A percentile compares a stretch with the other conserved stretches of the same genome.
phyloP scores from a whole-genome alignment of 1,140 invertebrate genomes.

The Halesus radiatus region DNA sequence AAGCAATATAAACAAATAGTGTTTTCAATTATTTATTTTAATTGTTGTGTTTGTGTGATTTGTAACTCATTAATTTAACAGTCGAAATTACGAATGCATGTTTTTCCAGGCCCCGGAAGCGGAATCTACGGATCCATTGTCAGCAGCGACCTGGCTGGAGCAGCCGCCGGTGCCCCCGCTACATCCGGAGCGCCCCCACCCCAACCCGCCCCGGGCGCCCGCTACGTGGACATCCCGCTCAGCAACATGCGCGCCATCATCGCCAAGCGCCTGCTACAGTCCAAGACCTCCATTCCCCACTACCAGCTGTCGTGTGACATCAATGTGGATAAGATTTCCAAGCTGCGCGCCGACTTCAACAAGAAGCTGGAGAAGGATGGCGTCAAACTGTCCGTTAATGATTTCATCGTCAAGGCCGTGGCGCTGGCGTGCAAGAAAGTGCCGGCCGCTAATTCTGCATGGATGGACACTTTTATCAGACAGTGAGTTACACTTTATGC shows the following conservation, averaged over 20 bases:
- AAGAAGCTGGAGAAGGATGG: constrained; percentile 86
- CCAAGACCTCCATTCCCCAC: constrained; percentile 96
- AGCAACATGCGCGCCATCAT: constrained; percentile 91
- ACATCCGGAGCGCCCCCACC: constrained; percentile 60
- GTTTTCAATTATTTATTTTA: too few species aligned
- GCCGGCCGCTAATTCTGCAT: constrained; percentile 95
- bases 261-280: constrained; percentile 91
- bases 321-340: constrained; percentile 82
- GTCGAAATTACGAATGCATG: neutral
- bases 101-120: constrained; percentile 79
- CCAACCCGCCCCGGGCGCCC: constrained; percentile 61
- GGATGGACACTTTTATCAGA: constrained; percentile 95
- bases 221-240: constrained; percentile 87
- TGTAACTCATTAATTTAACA: too few species aligned
- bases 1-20: too few species aligned
- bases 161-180: constrained; percentile 62
- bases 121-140: constrained; percentile 92
- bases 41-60: too few species aligned
- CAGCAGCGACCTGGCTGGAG: constrained; percentile 83
- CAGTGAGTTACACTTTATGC: constrained; percentile 76
- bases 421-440: constrained; percentile 93
- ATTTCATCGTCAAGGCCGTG: constrained; percentile 97
- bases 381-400: constrained; percentile 93
- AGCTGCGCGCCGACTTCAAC: constrained; percentile 79
- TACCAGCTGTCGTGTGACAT: constrained; percentile 95